A percentile compares a stretch with the other conserved stretches of the same genome.
phyloP scores from a whole-genome alignment of 2,888 invertebrate species.

The Nasonia oneida region DNA sequence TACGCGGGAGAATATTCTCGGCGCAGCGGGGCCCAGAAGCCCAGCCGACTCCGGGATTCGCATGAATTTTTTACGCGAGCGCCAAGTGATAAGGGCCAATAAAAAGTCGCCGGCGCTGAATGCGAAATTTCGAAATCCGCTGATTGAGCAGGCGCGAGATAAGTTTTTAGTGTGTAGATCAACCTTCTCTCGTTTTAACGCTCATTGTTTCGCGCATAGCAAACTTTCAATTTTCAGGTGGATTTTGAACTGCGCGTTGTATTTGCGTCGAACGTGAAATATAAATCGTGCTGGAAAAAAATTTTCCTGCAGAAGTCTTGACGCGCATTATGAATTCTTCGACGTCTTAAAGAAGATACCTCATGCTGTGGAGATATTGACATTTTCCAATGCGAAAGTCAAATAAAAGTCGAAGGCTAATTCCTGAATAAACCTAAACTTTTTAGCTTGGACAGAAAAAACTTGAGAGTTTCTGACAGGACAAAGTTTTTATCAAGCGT shows the following conservation, averaged over 20 bases:
- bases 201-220: too few relatives aligned
- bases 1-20: not conserved
- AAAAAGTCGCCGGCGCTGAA: conserved; percentile 44
- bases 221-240: too few relatives aligned
- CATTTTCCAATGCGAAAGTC: conserved; percentile 40
- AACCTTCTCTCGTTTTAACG: not conserved
- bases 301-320: not conserved
- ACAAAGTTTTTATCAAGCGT: conserved; percentile 12
- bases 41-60: conserved; percentile 24
- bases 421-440: conserved; percentile 37
- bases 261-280: not conserved
- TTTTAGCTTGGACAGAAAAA: conserved; percentile 2
- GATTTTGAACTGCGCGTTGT: too few relatives aligned
- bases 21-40: not conserved
- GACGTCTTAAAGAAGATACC: conserved; percentile 24
- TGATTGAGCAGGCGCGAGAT: conserved; percentile 38
- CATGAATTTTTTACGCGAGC: conserved; percentile 55
- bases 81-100: conserved; percentile 54
- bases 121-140: conserved; percentile 57
- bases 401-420: conserved; percentile 36
- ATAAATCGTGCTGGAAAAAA: not conserved
- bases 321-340: conserved; percentile 3
- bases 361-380: conserved; percentile 16
- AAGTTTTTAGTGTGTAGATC: not conserved
- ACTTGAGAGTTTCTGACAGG: not conserved